These are phyloP conservation scores for Ptilorrhoa leucosticta DNA, from an alignment of 2,113 vertebrate genomes.

Conservation along the genomic window DNA sequence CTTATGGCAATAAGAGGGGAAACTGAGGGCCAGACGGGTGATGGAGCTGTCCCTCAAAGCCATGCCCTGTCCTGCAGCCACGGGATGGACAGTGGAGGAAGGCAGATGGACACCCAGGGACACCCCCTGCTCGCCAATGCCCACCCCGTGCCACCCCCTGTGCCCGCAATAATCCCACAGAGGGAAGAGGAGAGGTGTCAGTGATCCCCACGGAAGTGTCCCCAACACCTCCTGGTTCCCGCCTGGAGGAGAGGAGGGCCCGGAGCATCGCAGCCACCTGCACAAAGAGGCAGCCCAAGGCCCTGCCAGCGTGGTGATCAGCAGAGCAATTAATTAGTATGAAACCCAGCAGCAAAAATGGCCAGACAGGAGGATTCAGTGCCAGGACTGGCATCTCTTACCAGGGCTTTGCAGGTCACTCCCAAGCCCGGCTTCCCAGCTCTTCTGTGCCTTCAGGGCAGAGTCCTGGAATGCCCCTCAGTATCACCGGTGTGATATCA, in stretches of 20 bases:
- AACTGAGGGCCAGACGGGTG: background rate
- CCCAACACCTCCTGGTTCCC: accelerated
- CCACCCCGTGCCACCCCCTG: background rate
- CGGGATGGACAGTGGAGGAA: accelerated
- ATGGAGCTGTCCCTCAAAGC: background rate
- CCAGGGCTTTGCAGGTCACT: background rate
- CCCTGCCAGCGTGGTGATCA: background rate
- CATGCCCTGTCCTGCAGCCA: background rate
- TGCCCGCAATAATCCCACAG: background rate
- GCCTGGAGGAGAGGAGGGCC: background rate
- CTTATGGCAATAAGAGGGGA: background rate
- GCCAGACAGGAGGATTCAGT: background rate
- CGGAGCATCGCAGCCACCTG: accelerated
- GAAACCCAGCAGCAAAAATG: accelerated
- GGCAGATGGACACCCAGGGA: background rate
- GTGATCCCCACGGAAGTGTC: accelerated
- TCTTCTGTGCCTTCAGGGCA: background rate
- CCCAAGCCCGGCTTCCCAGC: accelerated
- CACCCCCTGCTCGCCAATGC: background rate
- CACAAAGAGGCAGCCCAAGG: background rate
- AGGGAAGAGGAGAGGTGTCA: accelerated
- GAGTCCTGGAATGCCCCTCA: accelerated
- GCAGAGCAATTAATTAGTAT: background rate
- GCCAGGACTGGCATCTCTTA: background rate
- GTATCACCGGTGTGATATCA: accelerated